Conservation (phyloP, 2,797 vertebrate genomes). For the Ctenopoma multispine region DNA sequence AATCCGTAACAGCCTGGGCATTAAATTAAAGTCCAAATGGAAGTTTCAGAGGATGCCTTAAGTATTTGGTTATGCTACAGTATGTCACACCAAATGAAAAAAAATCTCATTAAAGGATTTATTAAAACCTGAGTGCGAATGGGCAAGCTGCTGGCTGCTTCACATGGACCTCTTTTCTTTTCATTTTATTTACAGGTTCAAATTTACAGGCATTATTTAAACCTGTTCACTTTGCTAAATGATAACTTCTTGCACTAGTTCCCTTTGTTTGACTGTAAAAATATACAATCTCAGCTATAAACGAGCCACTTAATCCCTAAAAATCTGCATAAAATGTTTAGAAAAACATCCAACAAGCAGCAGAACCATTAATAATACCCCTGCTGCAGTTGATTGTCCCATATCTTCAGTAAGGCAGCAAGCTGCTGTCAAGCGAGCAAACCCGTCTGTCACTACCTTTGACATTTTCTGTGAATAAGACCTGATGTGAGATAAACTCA, state of each 20-base stretch:
- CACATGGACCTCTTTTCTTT: slow-evolving; percentile 5
- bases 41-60: slow-evolving; percentile 52
- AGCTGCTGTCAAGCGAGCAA: slow-evolving; percentile 24
- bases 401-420: slow-evolving; percentile 8
- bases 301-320: background rate
- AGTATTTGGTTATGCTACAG: slow-evolving; percentile 44
- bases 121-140: slow-evolving; percentile 18
- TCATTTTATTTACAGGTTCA: slow-evolving; percentile 8
- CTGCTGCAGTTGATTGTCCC: slow-evolving; percentile 14
- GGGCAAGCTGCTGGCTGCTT: slow-evolving; percentile 18
- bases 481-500: slow-evolving; percentile 43
- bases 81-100: slow-evolving; percentile 45
- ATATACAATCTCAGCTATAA: slow-evolving; percentile 6
- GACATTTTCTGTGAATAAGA: slow-evolving; percentile 46
- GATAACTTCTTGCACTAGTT: background rate
- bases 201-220: slow-evolving; percentile 10
- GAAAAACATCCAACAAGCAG: slow-evolving; percentile 20
- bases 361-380: slow-evolving; percentile 17
- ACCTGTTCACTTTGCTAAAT: background rate
- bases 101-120: slow-evolving; percentile 55
- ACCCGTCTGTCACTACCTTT: slow-evolving; percentile 25
- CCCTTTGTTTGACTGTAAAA: slow-evolving; percentile 17
- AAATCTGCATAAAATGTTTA: background rate
- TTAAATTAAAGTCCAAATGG: slow-evolving; percentile 62
- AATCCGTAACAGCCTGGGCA: slow-evolving; percentile 48